A percentile compares a stretch with the other conserved stretches of the same genome.
These are phyloP conservation scores for Magallana ariakensis DNA, from an alignment of 1,140 invertebrate genomes.

Conservation along the genomic window DNA sequence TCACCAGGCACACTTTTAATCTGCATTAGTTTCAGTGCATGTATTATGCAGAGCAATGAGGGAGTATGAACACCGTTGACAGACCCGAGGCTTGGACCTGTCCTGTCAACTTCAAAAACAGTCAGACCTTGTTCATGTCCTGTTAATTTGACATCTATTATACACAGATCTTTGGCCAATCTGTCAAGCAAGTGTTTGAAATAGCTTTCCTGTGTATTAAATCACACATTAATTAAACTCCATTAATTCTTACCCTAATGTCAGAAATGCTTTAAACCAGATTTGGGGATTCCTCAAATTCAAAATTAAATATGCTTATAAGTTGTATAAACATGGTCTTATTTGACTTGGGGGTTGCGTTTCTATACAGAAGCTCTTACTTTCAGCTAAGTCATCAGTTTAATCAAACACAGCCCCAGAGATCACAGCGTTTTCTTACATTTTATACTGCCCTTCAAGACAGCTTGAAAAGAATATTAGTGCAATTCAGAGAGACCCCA, in stretches of 20 bases:
- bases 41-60: too few relatives aligned
- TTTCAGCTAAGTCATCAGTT: not conserved
- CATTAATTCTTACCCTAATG: not conserved
- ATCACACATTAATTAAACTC: conserved; percentile 13
- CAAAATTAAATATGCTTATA: conserved; percentile 35
- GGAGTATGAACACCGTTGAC: too few relatives aligned
- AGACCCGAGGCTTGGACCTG: too few relatives aligned
- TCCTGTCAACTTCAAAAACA: not conserved
- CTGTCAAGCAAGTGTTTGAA: not conserved
- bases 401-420: conserved; percentile 7
- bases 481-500: too few relatives aligned
- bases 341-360: not conserved
- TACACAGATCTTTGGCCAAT: conserved; percentile 23
- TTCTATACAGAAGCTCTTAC: not conserved
- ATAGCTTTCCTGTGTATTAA: not conserved
- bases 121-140: not conserved
- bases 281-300: not conserved
- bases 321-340: conserved; percentile 4
- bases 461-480: not conserved
- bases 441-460: not conserved
- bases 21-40: too few relatives aligned
- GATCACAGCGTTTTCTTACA: not conserved
- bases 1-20: too few relatives aligned
- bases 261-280: not conserved
- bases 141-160: conserved; percentile 11